Evolutionary conservation across 1,140 invertebrate genomes (phyloP).

Genomic region (Ceratitis capitata): DNA sequence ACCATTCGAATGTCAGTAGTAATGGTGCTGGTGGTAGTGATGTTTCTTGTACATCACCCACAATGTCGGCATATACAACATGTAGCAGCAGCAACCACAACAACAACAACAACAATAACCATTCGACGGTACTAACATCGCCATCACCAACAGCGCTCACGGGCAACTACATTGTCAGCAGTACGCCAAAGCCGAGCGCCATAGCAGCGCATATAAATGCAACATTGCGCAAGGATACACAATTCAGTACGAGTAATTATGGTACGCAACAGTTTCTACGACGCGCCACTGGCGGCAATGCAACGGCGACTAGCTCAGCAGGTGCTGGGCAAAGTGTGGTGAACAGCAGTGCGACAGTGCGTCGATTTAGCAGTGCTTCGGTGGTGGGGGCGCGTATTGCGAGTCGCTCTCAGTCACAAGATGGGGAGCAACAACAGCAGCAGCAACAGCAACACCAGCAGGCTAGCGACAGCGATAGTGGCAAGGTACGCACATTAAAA

Average conservation of each 20-base stretch:
- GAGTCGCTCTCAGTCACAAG: constrained; percentile 45
- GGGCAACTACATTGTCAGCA: constrained; percentile 42
- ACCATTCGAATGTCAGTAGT: constrained; percentile 42
- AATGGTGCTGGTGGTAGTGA: constrained; percentile 41
- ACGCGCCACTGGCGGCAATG: constrained; percentile 40
- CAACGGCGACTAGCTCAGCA: neutral
- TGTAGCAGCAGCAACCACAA: neutral
- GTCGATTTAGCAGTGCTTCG: constrained; percentile 61
- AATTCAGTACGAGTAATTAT: constrained; percentile 48
- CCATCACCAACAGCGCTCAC: neutral
- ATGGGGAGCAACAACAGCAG: constrained; percentile 41
- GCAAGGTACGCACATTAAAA: constrained; percentile 76
- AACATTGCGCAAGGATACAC: constrained; percentile 59
- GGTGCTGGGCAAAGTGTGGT: constrained; percentile 39
- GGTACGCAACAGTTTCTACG: constrained; percentile 44
- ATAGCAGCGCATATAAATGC: constrained; percentile 58
- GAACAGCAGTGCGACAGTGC: constrained; percentile 44
- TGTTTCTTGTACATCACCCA: constrained; percentile 42
- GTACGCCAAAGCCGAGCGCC: constrained; percentile 46
- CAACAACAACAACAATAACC: neutral
- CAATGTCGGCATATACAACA: constrained; percentile 21
- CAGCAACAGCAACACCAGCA: constrained; percentile 47
- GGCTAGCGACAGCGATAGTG: constrained; percentile 65
- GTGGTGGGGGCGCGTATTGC: constrained; percentile 47
- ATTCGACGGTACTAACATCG: neutral